A percentile compares a stretch with the other conserved stretches of the same genome.
Conservation (phyloP, 2,888 invertebrate genomes). For the Phragmatobia fuliginosa region DNA sequence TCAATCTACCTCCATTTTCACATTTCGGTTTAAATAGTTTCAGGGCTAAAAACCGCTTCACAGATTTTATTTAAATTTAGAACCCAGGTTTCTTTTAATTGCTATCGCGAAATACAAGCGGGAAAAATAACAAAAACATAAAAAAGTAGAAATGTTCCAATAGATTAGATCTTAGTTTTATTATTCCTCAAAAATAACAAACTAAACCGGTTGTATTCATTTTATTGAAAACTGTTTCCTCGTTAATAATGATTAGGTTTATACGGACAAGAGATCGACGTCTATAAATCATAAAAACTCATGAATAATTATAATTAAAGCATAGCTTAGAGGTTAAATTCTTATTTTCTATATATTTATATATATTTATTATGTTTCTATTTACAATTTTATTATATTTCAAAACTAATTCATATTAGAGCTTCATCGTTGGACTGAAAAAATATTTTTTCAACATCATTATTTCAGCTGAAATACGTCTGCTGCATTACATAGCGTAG, state of each 20-base stretch:
- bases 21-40: neutral
- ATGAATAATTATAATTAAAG: neutral
- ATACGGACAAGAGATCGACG: neutral
- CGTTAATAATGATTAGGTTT: neutral
- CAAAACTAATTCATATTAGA: too few species aligned
- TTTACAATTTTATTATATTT: too few species aligned
- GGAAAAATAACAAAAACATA: neutral
- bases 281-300: neutral
- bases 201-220: neutral
- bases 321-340: neutral
- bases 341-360: neutral
- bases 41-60: too few species aligned
- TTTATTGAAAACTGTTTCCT: neutral
- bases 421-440: too few species aligned
- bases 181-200: neutral
- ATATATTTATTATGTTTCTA: too few species aligned
- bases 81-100: too few species aligned
- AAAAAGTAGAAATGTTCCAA: neutral
- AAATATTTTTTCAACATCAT: too few species aligned
- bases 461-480: too few species aligned
- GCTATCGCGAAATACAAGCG: too few species aligned
- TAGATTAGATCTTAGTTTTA: too few species aligned
- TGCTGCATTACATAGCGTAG: too few species aligned
- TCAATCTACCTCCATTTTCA: neutral
- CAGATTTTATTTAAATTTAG: too few species aligned